Base-by-base conservation (phyloP, 1,140 invertebrate genomes). In the Ips typographus region DNA sequence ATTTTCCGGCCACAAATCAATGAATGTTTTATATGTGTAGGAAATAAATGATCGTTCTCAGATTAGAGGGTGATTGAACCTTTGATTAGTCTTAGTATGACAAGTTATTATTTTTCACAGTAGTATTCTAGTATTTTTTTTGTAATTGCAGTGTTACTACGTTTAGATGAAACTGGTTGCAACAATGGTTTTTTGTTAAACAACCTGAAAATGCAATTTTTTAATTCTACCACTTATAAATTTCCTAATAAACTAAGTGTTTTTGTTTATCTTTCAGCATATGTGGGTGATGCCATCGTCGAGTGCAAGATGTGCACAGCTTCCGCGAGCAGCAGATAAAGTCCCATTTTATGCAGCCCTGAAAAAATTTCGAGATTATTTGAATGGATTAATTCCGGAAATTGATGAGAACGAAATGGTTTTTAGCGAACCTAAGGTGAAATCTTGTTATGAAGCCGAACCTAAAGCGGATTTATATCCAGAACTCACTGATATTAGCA, bases 271-370 rank as follows among this genome's bases (percentile, higher is more conserved):
- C 7, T 76, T 77, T 60, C 85, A 98, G 95, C 92, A 95, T 80
- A 94, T 98, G 85, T 98, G 94, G 94, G 96, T 98, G 77, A 98
- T 98, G 95, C 96, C 96, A 68, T 98, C 96, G 47, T 98, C 95
- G 38, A 96, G 94, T 80, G 96, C 96, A 44, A 87, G 96, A 68
- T 98, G 95, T 83, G 94, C 95, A 40, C 95, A 98, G 79, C 84
- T 98, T 71, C 96, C 96, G 1, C 87, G 95, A 70, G 95, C 95
- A 2, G 92, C 94, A 1, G 96, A 98, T 83, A 98, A 98, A 83
- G 94, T 98, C 44, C 96, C 96, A 69, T 98, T 98, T 84, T 98
- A 98, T 83, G 88, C 91, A 47, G 95, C 95, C 37, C 83, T 98
- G 36, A 96, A 95, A 79, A 97, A 97, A 80, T 94, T 98, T 80